A percentile compares a stretch with the other conserved stretches of the same genome.
These are phyloP conservation scores for Tortricodes alternella DNA, from an alignment of 2,888 invertebrate species.

Conservation along the genomic window DNA sequence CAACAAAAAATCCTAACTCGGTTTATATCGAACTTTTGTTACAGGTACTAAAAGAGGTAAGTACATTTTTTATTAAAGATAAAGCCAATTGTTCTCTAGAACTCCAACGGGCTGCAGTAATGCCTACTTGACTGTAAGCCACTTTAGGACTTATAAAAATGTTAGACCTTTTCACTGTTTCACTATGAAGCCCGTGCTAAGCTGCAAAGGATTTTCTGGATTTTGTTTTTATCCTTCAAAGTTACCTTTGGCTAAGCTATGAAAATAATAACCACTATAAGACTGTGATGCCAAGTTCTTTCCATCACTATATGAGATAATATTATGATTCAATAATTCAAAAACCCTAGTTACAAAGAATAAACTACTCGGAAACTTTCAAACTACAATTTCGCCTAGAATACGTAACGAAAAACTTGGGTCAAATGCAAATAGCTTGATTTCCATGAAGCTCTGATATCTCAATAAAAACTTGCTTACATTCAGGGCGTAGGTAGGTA, in stretches of 20 bases:
- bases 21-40: too few relatives aligned
- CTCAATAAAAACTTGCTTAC: constrained; percentile 9
- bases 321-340: not conserved
- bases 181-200: not conserved
- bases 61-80: too few relatives aligned
- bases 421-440: not conserved
- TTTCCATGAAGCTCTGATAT: constrained; percentile 5
- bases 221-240: constrained; percentile 4
- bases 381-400: not conserved
- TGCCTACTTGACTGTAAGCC: constrained; percentile 10
- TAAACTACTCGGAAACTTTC: not conserved
- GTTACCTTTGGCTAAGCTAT: not conserved
- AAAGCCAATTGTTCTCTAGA: not conserved
- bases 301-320: not conserved
- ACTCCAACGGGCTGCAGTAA: not conserved
- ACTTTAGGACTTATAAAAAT: constrained; percentile 14
- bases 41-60: too few relatives aligned
- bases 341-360: not conserved
- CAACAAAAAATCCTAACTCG: too few relatives aligned
- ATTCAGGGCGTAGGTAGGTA: constrained; percentile 7
- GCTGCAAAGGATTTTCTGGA: constrained; percentile 4
- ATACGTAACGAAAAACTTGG: not conserved
- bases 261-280: not conserved
- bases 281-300: not conserved
- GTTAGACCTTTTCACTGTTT: constrained; percentile 9